Conservation (phyloP, 2,888 invertebrate genomes). For the Synergus laeviventris region DNA sequence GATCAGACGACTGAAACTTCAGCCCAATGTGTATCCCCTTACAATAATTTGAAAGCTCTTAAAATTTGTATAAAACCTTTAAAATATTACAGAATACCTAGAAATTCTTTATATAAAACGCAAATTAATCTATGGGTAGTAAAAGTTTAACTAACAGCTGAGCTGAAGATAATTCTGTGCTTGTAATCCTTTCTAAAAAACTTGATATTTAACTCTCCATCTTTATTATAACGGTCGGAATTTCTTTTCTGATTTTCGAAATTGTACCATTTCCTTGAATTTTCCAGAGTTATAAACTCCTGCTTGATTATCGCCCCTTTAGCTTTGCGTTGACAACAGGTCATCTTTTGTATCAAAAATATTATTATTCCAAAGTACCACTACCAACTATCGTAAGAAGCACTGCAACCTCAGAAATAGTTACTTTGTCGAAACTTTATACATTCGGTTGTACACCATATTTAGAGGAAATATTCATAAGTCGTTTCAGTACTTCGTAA, state of each 20-base stretch:
- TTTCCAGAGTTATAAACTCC: background rate
- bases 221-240: background rate
- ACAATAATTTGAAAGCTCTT: too few species aligned
- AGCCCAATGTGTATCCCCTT: too few species aligned
- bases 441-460: too few species aligned
- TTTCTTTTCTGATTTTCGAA: background rate
- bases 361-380: background rate
- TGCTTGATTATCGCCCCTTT: background rate
- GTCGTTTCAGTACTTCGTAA: background rate
- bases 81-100: too few species aligned
- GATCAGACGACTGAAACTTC: too few species aligned
- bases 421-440: background rate
- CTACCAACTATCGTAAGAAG: background rate
- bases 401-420: conserved; percentile 10
- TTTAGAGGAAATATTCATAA: too few species aligned
- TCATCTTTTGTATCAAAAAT: background rate
- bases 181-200: conserved; percentile 9
- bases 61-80: too few species aligned
- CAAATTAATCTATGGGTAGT: too few species aligned
- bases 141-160: too few species aligned
- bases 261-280: background rate
- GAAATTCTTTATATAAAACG: too few species aligned
- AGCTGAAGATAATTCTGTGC: background rate
- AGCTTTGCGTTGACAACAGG: background rate
- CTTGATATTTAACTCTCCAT: conserved; percentile 2